phyloP scores from a whole-genome alignment of 2,113 vertebrate genomes.

The Galeopterus variegatus region DNA sequence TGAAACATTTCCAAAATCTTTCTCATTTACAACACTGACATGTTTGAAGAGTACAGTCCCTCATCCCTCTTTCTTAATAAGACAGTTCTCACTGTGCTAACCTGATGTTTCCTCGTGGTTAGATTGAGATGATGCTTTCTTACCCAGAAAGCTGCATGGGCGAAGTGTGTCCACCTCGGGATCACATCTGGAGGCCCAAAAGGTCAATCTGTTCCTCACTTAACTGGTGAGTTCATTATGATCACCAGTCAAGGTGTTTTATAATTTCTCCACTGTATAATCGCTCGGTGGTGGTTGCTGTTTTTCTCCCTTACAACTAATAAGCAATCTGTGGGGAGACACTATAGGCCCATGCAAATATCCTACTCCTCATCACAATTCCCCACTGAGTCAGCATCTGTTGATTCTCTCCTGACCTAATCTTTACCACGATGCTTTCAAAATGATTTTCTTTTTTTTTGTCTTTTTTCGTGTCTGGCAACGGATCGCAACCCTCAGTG shows the following conservation, averaged over 20 bases:
- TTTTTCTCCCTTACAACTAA: background rate
- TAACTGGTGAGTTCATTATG: background rate
- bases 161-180: conserved; percentile 1
- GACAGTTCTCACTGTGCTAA: background rate
- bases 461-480: too few relatives aligned
- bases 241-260: background rate
- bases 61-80: background rate
- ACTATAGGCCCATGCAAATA: background rate
- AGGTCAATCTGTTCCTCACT: background rate
- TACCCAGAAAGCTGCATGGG: background rate
- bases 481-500: too few relatives aligned
- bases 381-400: background rate
- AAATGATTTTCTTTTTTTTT: conserved; percentile 3
- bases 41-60: background rate
- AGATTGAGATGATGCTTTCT: conserved; percentile 12
- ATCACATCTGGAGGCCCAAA: background rate
- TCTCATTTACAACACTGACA: background rate
- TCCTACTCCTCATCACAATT: background rate
- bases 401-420: background rate
- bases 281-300: background rate
- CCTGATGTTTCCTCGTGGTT: background rate
- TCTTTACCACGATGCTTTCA: background rate
- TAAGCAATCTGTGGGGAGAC: background rate
- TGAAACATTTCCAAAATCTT: background rate
- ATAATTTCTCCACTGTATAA: background rate